A percentile compares a stretch with the other conserved stretches of the same genome.
Evolutionary conservation across 92 coral and sea anemone genomes (phyloP).

Genomic region (Micromussa lordhowensis): DNA sequence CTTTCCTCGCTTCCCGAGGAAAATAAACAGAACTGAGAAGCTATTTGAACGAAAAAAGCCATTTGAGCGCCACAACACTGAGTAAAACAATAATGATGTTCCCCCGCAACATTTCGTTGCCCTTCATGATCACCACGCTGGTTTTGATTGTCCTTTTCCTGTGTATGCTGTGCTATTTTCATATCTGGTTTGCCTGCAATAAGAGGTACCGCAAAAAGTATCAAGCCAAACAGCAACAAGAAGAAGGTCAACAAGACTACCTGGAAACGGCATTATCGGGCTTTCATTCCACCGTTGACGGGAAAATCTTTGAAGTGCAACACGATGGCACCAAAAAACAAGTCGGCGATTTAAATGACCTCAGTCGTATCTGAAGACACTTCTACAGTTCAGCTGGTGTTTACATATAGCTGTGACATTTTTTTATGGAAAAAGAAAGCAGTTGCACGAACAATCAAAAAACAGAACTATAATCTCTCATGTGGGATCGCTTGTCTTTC

Average conservation of each 20-base stretch:
- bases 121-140: constrained; percentile 10
- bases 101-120: constrained; percentile 13
- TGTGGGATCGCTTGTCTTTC: background rate
- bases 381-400: background rate
- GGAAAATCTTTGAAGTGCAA: constrained; percentile 5
- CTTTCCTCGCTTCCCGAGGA: background rate
- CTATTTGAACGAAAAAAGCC: background rate
- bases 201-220: constrained; percentile 25
- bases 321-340: background rate
- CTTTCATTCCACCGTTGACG: background rate
- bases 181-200: constrained; percentile 29
- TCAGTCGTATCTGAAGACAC: background rate
- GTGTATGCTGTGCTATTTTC: constrained; percentile 26
- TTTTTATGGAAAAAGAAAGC: background rate
- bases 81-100: constrained; percentile 6
- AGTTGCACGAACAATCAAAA: background rate
- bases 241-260: background rate
- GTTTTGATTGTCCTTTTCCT: constrained; percentile 24
- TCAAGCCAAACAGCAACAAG: background rate
- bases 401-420: background rate
- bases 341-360: background rate
- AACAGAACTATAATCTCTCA: background rate
- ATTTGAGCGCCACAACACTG: background rate
- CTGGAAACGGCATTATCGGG: background rate
- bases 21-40: background rate